These are phyloP conservation scores for Geopemphigus sp. DNA, from an alignment of 1,140 invertebrate genomes.

Conservation along the genomic window DNA sequence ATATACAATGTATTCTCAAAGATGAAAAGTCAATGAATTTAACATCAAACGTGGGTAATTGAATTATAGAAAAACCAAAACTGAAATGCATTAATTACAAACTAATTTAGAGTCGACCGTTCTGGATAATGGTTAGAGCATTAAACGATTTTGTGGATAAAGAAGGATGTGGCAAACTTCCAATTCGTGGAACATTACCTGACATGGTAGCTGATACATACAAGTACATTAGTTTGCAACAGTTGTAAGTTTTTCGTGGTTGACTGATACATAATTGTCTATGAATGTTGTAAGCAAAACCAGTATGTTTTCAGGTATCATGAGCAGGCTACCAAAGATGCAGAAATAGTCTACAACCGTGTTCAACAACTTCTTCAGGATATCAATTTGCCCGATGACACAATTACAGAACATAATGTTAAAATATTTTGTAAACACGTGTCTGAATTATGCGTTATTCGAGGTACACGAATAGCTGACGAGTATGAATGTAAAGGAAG, in stretches of 20 bases:
- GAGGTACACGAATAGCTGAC: slow-evolving; percentile 67
- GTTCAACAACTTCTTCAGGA: slow-evolving; percentile 77
- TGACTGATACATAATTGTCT: neutral
- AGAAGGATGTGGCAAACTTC: slow-evolving; percentile 79
- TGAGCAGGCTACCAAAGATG: slow-evolving; percentile 78
- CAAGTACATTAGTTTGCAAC: slow-evolving; percentile 87
- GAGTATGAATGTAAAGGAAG: slow-evolving; percentile 56
- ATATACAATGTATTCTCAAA: slow-evolving; percentile 72
- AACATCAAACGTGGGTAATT: slow-evolving; percentile 64
- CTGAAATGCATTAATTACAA: neutral
- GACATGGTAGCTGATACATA: slow-evolving; percentile 97
- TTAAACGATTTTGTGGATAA: slow-evolving; percentile 84
- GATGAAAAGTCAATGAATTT: slow-evolving; percentile 74
- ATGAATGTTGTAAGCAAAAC: neutral
- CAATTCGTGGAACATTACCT: slow-evolving; percentile 86
- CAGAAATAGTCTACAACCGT: slow-evolving; percentile 75
- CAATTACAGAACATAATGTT: slow-evolving; percentile 74
- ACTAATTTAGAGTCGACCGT: slow-evolving; percentile 64
- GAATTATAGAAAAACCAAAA: neutral
- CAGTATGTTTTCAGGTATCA: slow-evolving; percentile 64
- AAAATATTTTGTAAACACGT: slow-evolving; percentile 84
- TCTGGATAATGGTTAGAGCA: slow-evolving; percentile 92
- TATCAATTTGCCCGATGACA: slow-evolving; percentile 69
- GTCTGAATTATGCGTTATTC: slow-evolving; percentile 72
- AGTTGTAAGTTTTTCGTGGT: slow-evolving; percentile 62